phyloP scores from a whole-genome alignment of 2,797 vertebrate genomes.

The Craterocephalus amniculus region DNA sequence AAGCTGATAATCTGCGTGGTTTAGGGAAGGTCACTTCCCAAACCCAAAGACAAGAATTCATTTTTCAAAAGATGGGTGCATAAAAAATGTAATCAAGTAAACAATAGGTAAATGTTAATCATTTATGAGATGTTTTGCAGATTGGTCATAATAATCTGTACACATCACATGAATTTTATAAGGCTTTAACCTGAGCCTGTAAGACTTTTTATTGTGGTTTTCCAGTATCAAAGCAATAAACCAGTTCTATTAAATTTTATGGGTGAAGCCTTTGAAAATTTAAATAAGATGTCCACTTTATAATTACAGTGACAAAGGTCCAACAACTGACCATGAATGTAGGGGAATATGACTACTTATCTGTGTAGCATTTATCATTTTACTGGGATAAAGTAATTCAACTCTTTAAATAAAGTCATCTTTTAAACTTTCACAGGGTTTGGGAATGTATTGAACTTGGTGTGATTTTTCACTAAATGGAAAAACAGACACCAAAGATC shows the following conservation, averaged over 20 bases:
- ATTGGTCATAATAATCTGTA: background rate
- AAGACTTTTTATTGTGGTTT: background rate
- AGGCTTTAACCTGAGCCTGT: background rate
- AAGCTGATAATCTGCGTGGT: background rate
- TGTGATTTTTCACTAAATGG: conserved; percentile 36
- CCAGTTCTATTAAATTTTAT: background rate
- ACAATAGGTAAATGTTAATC: background rate
- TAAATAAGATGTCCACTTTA: background rate
- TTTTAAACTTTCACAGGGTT: background rate
- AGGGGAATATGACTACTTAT: background rate
- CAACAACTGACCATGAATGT: background rate
- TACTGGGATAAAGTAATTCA: background rate
- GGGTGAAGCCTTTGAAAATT: background rate
- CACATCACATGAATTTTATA: background rate
- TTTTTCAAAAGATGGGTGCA: background rate
- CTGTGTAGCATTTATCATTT: background rate
- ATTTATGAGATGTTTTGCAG: no score
- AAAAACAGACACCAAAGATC: conserved; percentile 41
- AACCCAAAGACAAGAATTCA: background rate
- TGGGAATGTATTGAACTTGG: conserved; percentile 22
- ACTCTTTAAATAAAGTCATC: background rate
- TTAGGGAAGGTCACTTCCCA: background rate
- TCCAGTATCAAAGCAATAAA: background rate
- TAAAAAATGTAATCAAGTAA: background rate
- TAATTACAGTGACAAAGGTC: background rate